Conservation (phyloP, 2,888 invertebrate genomes). For the Andricus curvator region DNA sequence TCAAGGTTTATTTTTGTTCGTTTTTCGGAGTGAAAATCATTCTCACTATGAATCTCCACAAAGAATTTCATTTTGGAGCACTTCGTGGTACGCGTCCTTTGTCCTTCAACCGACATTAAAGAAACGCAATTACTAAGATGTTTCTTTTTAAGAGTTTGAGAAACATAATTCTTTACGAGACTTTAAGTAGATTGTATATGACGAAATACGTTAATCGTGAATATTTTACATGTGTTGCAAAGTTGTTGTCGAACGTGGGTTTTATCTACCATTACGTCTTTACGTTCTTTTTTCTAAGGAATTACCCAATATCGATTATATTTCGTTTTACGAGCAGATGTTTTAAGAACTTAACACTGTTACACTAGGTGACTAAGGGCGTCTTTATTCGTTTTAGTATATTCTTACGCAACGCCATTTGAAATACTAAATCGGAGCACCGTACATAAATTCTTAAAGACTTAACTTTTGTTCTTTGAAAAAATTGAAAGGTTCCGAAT, state of each 20-base stretch:
- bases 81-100: background rate
- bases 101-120: slow-evolving; percentile 1
- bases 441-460: too few species aligned
- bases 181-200: background rate
- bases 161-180: background rate
- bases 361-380: background rate
- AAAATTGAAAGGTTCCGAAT: too few species aligned
- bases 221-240: background rate
- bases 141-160: background rate
- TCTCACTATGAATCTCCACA: background rate
- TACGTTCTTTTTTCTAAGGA: background rate
- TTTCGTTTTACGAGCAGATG: background rate
- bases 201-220: background rate
- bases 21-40: background rate
- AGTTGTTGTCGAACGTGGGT: background rate
- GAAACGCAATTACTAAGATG: background rate
- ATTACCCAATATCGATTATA: background rate
- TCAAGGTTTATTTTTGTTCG: too few species aligned
- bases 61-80: background rate
- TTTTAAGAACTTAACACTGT: background rate
- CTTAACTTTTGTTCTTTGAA: too few species aligned
- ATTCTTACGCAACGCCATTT: background rate
- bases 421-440: too few species aligned
- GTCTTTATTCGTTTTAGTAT: background rate
- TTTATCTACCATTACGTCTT: background rate